Evolutionary conservation across 2,113 vertebrate genomes (phyloP).

Genomic region (Catharus bicknelli): DNA sequence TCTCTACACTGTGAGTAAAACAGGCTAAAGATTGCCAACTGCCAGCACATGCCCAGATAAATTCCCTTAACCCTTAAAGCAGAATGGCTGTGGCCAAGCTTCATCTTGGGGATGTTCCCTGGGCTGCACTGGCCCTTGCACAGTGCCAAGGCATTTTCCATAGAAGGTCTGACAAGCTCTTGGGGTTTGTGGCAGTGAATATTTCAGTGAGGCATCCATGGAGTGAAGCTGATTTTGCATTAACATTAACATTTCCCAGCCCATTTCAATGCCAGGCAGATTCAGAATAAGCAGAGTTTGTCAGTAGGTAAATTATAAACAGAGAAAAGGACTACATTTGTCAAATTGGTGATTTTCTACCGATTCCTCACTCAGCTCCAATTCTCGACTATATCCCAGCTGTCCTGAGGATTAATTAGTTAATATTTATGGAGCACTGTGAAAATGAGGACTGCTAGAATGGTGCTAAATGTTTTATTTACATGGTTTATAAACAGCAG

Average conservation of each 20-base stretch:
- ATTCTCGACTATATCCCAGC: background rate
- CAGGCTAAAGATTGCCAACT: background rate
- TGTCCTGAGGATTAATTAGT: constrained; percentile 57
- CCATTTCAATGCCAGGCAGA: background rate
- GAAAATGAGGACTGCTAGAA: constrained; percentile 12
- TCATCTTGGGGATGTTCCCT: background rate
- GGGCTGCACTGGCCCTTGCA: background rate
- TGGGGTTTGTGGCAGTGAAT: background rate
- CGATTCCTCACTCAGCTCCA: background rate
- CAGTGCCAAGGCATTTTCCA: background rate
- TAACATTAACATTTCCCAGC: background rate
- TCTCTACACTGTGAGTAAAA: background rate
- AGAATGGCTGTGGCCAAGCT: background rate
- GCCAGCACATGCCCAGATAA: background rate
- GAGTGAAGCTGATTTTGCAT: background rate
- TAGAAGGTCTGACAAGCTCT: background rate
- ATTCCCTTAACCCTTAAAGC: background rate
- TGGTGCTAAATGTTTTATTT: constrained; percentile 56
- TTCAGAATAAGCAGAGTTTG: background rate
- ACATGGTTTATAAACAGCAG: constrained; percentile 46
- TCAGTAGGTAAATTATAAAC: background rate
- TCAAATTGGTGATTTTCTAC: constrained; percentile 21
- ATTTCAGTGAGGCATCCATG: background rate
- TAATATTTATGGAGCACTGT: constrained; percentile 50
- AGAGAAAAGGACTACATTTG: background rate